Percentiles rank a stretch among this genome's conserved stretches.
Conservation (phyloP, 2,797 vertebrate species). For the Heterohyrax brucei region DNA sequence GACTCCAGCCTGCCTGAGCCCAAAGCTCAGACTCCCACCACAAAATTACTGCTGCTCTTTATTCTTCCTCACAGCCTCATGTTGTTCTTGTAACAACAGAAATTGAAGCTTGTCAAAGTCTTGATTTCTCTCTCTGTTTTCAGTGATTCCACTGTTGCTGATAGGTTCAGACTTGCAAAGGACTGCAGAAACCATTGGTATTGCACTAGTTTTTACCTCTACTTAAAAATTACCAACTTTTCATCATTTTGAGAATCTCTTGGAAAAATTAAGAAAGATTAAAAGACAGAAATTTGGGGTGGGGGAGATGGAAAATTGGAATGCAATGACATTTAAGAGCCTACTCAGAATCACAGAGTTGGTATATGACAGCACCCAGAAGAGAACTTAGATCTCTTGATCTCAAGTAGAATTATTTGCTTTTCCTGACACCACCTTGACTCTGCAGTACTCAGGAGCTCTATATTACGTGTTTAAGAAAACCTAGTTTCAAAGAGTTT, state of each 20-base stretch:
- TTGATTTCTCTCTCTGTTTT: neutral
- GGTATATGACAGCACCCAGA: neutral
- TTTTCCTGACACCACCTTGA: neutral
- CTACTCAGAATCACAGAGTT: neutral
- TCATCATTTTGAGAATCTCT: constrained; percentile 65
- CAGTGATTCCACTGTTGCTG: neutral
- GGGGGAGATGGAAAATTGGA: neutral
- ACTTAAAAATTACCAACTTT: constrained; percentile 64
- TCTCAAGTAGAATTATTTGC: neutral
- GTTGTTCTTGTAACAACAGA: neutral
- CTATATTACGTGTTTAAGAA: neutral
- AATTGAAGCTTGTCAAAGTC: neutral
- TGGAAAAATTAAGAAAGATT: constrained; percentile 34
- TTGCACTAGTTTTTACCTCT: constrained; percentile 9
- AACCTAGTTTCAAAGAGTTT: neutral
- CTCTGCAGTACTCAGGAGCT: neutral
- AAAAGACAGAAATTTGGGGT: neutral
- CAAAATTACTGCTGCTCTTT: neutral
- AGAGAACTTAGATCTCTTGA: neutral
- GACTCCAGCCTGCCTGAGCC: neutral
- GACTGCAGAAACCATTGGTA: constrained; percentile 1
- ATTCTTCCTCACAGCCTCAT: neutral
- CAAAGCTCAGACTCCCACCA: neutral
- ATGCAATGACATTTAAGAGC: neutral
- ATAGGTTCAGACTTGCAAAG: constrained; percentile 48